These are phyloP conservation scores for Siderastrea siderea DNA, from an alignment of 92 coral and sea anemone genomes.

Conservation along the genomic window DNA sequence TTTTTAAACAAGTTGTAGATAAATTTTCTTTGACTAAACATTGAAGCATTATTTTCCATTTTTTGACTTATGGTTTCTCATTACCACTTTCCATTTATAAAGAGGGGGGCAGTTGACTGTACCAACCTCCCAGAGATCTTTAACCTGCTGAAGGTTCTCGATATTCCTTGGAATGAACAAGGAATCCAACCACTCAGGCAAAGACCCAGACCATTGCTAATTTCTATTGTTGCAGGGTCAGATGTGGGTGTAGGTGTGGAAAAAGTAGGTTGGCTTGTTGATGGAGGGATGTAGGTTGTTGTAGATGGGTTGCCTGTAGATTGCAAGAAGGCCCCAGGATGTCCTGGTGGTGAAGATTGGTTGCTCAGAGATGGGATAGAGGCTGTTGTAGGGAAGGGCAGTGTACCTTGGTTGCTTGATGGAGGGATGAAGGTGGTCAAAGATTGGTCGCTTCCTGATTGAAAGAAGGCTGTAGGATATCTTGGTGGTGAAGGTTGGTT, in stretches of 20 bases:
- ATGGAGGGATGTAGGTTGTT: no score
- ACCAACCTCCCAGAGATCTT: constrained; percentile 54
- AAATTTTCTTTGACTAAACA: constrained; percentile 56
- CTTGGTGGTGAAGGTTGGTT: not conserved
- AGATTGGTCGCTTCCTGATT: no score
- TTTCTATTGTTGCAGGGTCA: constrained; percentile 17
- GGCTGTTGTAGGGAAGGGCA: no score
- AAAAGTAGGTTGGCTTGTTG: no score
- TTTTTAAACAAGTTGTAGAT: constrained; percentile 42
- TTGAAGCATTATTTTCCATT: constrained; percentile 59
- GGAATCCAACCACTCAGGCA: constrained; percentile 57
- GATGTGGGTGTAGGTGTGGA: not conserved
- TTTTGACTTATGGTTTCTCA: constrained; percentile 47
- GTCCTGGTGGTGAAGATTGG: no score
- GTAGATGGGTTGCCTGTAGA: not conserved
- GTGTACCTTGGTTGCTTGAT: no score
- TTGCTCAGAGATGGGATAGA: no score
- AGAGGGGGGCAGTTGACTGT: constrained; percentile 58
- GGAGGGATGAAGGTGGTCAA: not conserved
- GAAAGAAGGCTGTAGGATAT: not conserved
- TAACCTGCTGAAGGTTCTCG: constrained; percentile 55
- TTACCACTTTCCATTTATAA: constrained; percentile 43
- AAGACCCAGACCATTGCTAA: constrained; percentile 24
- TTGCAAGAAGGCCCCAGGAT: not conserved
- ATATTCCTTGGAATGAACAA: constrained; percentile 56